Percentiles rank a stretch among this genome's conserved stretches.
Conservation (phyloP, 2,113 vertebrate genomes). For the Oryzias woworae region DNA sequence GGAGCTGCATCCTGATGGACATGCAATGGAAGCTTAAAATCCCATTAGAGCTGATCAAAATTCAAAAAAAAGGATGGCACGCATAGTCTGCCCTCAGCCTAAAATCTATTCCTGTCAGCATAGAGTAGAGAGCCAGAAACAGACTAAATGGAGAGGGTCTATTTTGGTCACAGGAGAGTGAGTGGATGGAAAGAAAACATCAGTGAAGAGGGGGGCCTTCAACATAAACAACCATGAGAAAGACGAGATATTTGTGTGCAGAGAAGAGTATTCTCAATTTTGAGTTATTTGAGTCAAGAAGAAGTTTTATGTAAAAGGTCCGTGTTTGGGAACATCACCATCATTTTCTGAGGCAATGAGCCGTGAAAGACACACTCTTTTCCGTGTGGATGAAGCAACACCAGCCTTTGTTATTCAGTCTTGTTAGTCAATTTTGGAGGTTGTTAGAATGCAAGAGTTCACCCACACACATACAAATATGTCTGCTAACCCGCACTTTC, state of each 20-base stretch:
- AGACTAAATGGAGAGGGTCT: slow-evolving; percentile 57
- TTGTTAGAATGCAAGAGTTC: slow-evolving; percentile 25
- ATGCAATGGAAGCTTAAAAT: slow-evolving; percentile 58
- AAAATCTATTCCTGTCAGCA: slow-evolving; percentile 68
- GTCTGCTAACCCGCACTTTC: slow-evolving; percentile 36
- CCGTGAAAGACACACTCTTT: slow-evolving; percentile 22
- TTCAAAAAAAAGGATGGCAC: slow-evolving; percentile 52
- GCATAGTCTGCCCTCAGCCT: slow-evolving; percentile 49
- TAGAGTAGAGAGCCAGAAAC: slow-evolving; percentile 55
- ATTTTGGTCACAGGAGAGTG: slow-evolving; percentile 57
- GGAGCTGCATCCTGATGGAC: slow-evolving; percentile 53
- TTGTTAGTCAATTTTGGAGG: slow-evolving; percentile 40
- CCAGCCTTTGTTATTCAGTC: slow-evolving; percentile 42
- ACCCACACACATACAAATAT: slow-evolving; percentile 15
- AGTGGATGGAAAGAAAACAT: slow-evolving; percentile 49
- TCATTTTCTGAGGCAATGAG: slow-evolving; percentile 40
- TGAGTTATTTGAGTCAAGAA: slow-evolving; percentile 25
- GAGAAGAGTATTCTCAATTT: slow-evolving; percentile 26
- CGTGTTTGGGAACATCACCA: slow-evolving; percentile 13
- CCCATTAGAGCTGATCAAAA: slow-evolving; percentile 67
- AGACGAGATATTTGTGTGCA: background rate
- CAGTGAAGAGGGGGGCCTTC: background rate
- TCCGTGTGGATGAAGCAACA: slow-evolving; percentile 27
- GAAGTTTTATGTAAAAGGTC: slow-evolving; percentile 31
- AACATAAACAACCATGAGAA: slow-evolving; percentile 4